Conservation (phyloP, 2,113 vertebrate species). For the Spheniscus mendiculus region DNA sequence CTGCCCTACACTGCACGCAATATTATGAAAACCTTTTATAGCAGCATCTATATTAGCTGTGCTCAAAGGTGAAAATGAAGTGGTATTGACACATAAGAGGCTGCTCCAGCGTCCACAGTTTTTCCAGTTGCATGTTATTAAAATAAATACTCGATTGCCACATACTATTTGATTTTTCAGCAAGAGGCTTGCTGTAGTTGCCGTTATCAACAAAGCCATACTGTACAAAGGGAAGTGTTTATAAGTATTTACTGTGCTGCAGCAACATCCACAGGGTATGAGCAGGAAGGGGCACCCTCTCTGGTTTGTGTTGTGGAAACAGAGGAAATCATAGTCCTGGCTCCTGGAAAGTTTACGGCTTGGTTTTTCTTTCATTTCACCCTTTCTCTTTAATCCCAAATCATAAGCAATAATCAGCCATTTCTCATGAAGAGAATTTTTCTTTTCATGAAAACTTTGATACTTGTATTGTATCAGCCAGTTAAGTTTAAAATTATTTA, state of each 20-base stretch:
- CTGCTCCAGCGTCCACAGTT: not conserved
- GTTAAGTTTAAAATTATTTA: not conserved
- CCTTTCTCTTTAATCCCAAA: not conserved
- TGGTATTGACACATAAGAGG: not conserved
- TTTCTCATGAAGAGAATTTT: not conserved
- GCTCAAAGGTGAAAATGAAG: constrained; percentile 18
- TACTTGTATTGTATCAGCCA: not conserved
- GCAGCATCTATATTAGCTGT: not conserved
- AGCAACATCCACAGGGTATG: not conserved
- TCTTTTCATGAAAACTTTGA: not conserved
- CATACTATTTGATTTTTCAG: not conserved
- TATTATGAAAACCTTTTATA: not conserved
- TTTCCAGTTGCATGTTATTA: not conserved
- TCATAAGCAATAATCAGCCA: not conserved
- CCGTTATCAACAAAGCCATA: not conserved
- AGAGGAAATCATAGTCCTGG: not conserved
- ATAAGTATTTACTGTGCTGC: constrained; percentile 30
- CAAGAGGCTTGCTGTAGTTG: not conserved
- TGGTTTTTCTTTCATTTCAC: not conserved
- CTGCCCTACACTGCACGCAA: not conserved
- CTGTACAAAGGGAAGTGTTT: constrained; percentile 32
- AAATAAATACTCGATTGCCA: not conserved
- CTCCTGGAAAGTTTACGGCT: not conserved
- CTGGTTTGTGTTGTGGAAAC: not conserved
- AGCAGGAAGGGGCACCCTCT: constrained; percentile 12